A percentile compares a stretch with the other conserved stretches of the same genome.
phyloP scores from a whole-genome alignment of 1,140 invertebrate species.

The Aethina tumida region DNA sequence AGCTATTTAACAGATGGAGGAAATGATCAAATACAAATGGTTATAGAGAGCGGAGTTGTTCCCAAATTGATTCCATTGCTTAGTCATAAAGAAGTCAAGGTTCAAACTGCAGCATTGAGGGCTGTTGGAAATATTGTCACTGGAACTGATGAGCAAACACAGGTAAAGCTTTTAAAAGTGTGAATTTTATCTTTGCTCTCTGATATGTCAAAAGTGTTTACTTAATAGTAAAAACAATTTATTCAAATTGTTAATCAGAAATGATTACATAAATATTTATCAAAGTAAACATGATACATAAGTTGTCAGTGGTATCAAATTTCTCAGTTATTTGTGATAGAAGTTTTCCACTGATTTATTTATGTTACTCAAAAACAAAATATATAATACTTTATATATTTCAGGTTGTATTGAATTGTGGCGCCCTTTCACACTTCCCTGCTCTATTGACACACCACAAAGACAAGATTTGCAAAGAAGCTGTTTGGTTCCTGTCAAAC shows the following conservation, averaged over 20 bases:
- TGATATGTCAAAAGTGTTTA: no score
- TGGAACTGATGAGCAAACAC: conserved; percentile 97
- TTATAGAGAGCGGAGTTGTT: conserved; percentile 93
- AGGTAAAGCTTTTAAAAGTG: conserved; percentile 42
- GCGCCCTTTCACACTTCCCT: conserved; percentile 87
- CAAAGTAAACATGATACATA: no score
- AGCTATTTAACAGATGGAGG: conserved; percentile 98
- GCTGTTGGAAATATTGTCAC: conserved; percentile 99
- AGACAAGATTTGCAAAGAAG: conserved; percentile 84
- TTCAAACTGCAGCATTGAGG: conserved; percentile 91
- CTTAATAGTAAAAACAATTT: no score
- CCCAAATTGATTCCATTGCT: conserved; percentile 89
- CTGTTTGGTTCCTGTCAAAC: conserved; percentile 98
- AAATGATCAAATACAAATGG: conserved; percentile 98
- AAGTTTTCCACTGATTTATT: neutral
- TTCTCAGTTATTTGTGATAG: neutral
- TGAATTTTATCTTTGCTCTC: no score
- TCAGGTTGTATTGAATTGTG: conserved; percentile 75
- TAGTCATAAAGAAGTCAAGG: conserved; percentile 94
- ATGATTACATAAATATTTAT: no score
- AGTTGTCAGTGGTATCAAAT: no score
- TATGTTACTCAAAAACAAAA: no score
- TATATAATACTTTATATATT: conserved; percentile 1
- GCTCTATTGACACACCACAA: conserved; percentile 81
- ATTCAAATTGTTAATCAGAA: no score